These are phyloP conservation scores for Corapipo altera DNA, from an alignment of 2,113 vertebrate species.

Conservation along the genomic window DNA sequence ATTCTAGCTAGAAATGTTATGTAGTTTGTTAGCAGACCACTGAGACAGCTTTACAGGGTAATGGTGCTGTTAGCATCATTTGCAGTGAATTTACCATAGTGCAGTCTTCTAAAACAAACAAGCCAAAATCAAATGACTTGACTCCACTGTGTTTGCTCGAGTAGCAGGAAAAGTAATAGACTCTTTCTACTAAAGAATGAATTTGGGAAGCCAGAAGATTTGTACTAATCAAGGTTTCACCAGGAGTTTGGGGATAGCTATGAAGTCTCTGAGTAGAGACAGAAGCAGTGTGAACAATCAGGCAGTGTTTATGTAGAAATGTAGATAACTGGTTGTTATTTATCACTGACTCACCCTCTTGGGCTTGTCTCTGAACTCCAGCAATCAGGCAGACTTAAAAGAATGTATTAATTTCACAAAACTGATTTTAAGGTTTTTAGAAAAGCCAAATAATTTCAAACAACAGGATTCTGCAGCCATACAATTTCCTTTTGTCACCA, in stretches of 20 bases:
- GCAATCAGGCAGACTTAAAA: not conserved
- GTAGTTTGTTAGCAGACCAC: not conserved
- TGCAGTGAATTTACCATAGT: not conserved
- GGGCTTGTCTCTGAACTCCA: not conserved
- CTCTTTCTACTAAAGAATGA: not conserved
- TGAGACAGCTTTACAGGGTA: not conserved
- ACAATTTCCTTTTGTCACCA: fast-evolving
- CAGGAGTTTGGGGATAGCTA: not conserved
- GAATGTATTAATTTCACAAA: not conserved
- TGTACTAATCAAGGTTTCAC: not conserved
- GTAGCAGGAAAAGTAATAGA: not conserved
- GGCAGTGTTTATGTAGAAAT: not conserved
- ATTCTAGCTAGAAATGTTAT: not conserved
- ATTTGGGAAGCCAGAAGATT: not conserved
- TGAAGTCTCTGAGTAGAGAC: not conserved
- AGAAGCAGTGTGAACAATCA: not conserved
- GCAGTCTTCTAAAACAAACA: not conserved
- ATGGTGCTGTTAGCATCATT: not conserved
- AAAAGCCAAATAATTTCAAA: not conserved
- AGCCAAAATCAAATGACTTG: not conserved
- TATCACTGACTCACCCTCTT: not conserved
- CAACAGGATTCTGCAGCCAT: not conserved
- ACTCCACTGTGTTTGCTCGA: not conserved
- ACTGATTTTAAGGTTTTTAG: not conserved
- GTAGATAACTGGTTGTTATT: constrained; percentile 4